Evolutionary conservation across 2,888 invertebrate species (phyloP).

Genomic region (Spicauda simplicius): DNA sequence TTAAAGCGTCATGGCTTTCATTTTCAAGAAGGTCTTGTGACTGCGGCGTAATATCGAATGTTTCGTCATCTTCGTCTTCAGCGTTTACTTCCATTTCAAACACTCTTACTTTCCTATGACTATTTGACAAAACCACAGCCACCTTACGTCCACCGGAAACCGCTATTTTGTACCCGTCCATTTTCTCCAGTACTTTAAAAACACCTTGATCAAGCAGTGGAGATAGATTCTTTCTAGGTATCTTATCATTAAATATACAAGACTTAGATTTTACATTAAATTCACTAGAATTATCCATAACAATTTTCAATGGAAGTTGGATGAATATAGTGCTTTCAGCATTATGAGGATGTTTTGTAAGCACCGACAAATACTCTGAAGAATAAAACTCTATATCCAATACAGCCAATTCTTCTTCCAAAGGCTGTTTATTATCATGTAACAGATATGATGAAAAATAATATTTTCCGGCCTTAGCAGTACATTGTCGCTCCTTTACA

Average conservation of each 20-base stretch:
- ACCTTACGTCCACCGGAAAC: slow-evolving; percentile 94
- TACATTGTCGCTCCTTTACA: slow-evolving; percentile 67
- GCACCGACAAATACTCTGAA: slow-evolving; percentile 88
- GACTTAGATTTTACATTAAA: slow-evolving; percentile 68
- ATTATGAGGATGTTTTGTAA: slow-evolving; percentile 84
- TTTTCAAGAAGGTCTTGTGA: slow-evolving; percentile 60
- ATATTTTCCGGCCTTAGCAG: slow-evolving; percentile 80
- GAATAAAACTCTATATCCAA: slow-evolving; percentile 92
- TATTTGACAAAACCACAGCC: slow-evolving; percentile 93
- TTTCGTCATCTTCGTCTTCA: slow-evolving; percentile 92
- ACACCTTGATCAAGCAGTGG: slow-evolving; percentile 79
- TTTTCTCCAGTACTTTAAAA: slow-evolving; percentile 87
- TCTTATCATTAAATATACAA: slow-evolving; percentile 72
- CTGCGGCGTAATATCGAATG: slow-evolving; percentile 73
- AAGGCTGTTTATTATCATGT: slow-evolving; percentile 54
- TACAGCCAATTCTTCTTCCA: slow-evolving; percentile 61
- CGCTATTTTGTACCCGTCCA: slow-evolving; percentile 88
- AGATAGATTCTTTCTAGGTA: slow-evolving; percentile 81
- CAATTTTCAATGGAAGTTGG: slow-evolving; percentile 76
- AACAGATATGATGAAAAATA: slow-evolving; percentile 77
- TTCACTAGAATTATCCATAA: slow-evolving; percentile 72
- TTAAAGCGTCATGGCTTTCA: slow-evolving; percentile 56
- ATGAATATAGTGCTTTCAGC: slow-evolving; percentile 76
- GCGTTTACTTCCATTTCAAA: slow-evolving; percentile 98
- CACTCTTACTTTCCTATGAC: slow-evolving; percentile 91